These are phyloP conservation scores for Dendroctonus ponderosae DNA, from an alignment of 1,140 invertebrate genomes.

Conservation along the genomic window DNA sequence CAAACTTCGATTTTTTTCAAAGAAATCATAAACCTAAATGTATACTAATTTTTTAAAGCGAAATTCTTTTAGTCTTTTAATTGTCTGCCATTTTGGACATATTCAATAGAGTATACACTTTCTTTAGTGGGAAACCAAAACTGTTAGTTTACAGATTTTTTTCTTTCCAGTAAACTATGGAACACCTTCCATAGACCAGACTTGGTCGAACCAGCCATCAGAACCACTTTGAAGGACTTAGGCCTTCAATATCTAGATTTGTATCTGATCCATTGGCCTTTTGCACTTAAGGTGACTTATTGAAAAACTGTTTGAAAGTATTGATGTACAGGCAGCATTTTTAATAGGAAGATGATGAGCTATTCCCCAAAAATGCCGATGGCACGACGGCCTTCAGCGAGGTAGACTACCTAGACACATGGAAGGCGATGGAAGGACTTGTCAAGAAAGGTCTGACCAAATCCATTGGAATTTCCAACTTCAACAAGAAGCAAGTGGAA, in stretches of 20 bases:
- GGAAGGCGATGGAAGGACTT: slow-evolving; percentile 83
- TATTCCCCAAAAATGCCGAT: slow-evolving; percentile 44
- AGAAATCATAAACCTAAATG: no score
- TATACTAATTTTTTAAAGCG: no score
- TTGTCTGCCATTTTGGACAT: no score
- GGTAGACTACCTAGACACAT: slow-evolving; percentile 84
- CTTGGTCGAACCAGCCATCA: slow-evolving; percentile 61
- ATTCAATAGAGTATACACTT: no score
- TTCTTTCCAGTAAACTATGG: slow-evolving; percentile 63
- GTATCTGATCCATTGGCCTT: slow-evolving; percentile 79
- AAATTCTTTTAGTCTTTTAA: no score
- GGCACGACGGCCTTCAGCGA: slow-evolving; percentile 54
- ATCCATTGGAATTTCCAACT: slow-evolving; percentile 89
- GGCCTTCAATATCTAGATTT: slow-evolving; percentile 75
- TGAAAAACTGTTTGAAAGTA: slow-evolving; percentile 9
- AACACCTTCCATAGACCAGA: slow-evolving; percentile 63
- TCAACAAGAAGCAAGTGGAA: slow-evolving; percentile 80
- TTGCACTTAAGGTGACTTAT: slow-evolving; percentile 49
- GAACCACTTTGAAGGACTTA: slow-evolving; percentile 63
- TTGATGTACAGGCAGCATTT: background rate
- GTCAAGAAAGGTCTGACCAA: slow-evolving; percentile 68
- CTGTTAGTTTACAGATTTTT: background rate
- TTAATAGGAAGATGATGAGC: slow-evolving; percentile 23
- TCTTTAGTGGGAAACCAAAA: no score
- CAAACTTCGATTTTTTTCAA: no score